Percentiles rank a stretch among this genome's conserved stretches.
Evolutionary conservation across 2,888 invertebrate species (phyloP).

Genomic region (Phyllotreta cruciferae): DNA sequence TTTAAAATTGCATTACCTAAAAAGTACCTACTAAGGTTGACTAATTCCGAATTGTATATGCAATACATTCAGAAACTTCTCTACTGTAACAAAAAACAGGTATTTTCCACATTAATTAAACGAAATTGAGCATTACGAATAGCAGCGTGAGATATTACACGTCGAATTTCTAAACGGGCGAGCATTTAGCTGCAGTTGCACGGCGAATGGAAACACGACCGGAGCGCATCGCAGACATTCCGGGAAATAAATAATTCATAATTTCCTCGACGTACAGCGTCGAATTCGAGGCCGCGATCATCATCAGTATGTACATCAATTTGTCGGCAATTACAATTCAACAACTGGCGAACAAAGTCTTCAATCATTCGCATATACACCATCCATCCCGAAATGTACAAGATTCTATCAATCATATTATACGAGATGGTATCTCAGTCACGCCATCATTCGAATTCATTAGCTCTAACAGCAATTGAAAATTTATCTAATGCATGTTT

Average conservation of each 20-base stretch:
- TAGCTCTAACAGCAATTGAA: slow-evolving; percentile 24
- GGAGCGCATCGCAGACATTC: slow-evolving; percentile 4
- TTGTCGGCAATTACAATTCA: slow-evolving; percentile 25
- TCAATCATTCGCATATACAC: slow-evolving; percentile 20
- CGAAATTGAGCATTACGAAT: no score
- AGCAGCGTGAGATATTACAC: no score
- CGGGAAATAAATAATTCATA: slow-evolving; percentile 21
- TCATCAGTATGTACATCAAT: slow-evolving; percentile 24
- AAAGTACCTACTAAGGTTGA: no score
- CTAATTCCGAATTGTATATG: no score
- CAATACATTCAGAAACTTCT: no score
- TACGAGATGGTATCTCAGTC: slow-evolving; percentile 23
- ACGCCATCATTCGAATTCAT: slow-evolving; percentile 26
- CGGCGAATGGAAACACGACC: not conserved
- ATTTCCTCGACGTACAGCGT: slow-evolving; percentile 8
- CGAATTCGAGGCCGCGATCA: slow-evolving; percentile 10
- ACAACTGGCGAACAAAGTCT: slow-evolving; percentile 27
- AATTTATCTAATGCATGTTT: slow-evolving; percentile 21
- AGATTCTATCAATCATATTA: slow-evolving; percentile 29
- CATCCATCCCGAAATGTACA: slow-evolving; percentile 20
- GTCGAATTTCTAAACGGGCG: not conserved
- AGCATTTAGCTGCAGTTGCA: not conserved
- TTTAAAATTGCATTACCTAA: no score
- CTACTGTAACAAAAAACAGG: no score
- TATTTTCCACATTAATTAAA: no score